A percentile compares a stretch with the other conserved stretches of the same genome.
phyloP scores from a whole-genome alignment of 2,888 invertebrate species.

The Sclerodermus sp. region DNA sequence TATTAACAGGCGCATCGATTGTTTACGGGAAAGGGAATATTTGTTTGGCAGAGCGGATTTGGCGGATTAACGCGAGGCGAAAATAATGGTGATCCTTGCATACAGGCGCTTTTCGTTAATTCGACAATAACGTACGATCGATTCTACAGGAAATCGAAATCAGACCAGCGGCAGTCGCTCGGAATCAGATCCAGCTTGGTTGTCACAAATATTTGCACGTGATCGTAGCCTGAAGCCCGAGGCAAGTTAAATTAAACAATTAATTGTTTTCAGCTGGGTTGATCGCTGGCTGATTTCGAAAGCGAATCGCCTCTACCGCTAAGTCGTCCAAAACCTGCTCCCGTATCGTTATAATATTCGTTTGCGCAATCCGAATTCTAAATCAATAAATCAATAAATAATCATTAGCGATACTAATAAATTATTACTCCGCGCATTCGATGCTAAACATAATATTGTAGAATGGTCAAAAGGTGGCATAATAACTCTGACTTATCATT shows the following conservation, averaged over 20 bases:
- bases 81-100: slow-evolving; percentile 34
- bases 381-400: no score
- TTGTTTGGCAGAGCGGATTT: slow-evolving; percentile 24
- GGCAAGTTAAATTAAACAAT: slow-evolving; percentile 30
- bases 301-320: no score
- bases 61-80: slow-evolving; percentile 23
- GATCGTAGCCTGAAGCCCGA: slow-evolving; percentile 15
- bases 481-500: no score
- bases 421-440: no score
- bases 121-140: slow-evolving; percentile 27
- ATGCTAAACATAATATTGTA: no score
- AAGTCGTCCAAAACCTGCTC: no score
- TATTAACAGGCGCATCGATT: slow-evolving; percentile 26
- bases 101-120: slow-evolving; percentile 25
- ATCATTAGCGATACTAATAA: no score
- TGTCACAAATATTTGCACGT: slow-evolving; percentile 29
- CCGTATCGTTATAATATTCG: no score
- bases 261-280: slow-evolving; percentile 21
- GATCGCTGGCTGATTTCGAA: no score
- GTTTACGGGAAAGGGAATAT: slow-evolving; percentile 27
- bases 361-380: no score
- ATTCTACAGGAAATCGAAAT: slow-evolving; percentile 24
- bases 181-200: slow-evolving; percentile 7
- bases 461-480: no score
- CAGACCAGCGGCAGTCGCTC: slow-evolving; percentile 7